phyloP scores from a whole-genome alignment of 2,797 vertebrate genomes.

The Gymnoscopelus microlampas region DNA sequence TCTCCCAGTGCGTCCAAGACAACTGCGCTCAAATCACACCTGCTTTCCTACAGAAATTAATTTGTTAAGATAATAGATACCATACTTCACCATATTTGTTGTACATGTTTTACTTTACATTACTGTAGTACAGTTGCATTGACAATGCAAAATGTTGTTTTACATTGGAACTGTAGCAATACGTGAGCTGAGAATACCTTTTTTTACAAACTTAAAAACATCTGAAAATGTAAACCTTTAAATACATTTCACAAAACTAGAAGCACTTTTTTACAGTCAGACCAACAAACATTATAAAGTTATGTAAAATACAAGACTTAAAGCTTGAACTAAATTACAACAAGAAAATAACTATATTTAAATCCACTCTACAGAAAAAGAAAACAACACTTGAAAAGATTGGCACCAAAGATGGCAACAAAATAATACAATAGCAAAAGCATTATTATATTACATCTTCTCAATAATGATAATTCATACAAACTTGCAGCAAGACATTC shows the following conservation, averaged over 20 bases:
- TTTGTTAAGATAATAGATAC: no score
- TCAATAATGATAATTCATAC: slow-evolving; percentile 26
- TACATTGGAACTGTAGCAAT: neutral
- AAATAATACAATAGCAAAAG: slow-evolving; percentile 44
- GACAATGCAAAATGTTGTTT: neutral
- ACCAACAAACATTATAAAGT: no score
- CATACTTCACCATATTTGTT: no score
- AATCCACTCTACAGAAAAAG: neutral
- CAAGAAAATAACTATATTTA: neutral
- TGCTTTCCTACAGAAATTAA: no score
- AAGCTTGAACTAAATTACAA: neutral
- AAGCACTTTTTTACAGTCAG: no score
- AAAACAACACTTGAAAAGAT: neutral
- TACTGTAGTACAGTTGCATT: no score
- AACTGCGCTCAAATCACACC: no score
- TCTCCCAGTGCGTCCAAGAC: no score
- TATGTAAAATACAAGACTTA: neutral
- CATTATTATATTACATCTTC: slow-evolving; percentile 53
- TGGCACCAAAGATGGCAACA: slow-evolving; percentile 38
- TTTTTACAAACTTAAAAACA: neutral
- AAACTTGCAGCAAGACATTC: slow-evolving; percentile 23
- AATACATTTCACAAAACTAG: no score
- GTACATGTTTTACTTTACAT: no score
- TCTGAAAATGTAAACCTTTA: no score
- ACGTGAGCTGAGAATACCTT: neutral